These are phyloP conservation scores for Polypedilum pembai DNA, from an alignment of 1,140 invertebrate species.

Conservation along the genomic window DNA sequence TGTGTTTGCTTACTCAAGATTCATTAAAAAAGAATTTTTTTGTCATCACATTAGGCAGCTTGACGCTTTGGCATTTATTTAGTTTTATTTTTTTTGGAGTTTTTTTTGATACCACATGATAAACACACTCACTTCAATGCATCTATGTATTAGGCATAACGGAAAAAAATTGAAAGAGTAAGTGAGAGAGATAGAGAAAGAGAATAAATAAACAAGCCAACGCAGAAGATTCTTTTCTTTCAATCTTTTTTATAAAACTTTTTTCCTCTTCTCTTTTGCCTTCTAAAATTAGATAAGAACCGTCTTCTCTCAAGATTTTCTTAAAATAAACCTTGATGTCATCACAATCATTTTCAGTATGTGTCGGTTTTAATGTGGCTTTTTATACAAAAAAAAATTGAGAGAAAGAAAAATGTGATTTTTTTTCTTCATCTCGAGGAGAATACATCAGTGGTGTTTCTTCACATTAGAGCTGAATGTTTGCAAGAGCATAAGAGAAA, in stretches of 20 bases:
- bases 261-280: neutral
- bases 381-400: conserved; percentile 3
- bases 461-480: neutral
- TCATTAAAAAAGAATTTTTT: conserved; percentile 14
- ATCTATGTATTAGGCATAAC: conserved; percentile 18
- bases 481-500: no score
- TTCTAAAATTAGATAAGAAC: conserved; percentile 27
- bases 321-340: conserved; percentile 27
- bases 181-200: neutral
- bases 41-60: neutral
- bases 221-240: conserved; percentile 4
- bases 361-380: conserved; percentile 27
- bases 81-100: neutral
- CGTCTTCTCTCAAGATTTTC: conserved; percentile 23
- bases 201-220: conserved; percentile 18
- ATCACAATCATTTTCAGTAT: conserved; percentile 28
- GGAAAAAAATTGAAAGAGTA: neutral
- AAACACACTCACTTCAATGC: neutral
- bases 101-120: conserved; percentile 4
- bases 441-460: conserved; percentile 11
- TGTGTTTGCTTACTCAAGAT: neutral
- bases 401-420: conserved; percentile 19
- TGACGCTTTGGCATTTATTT: conserved; percentile 10
- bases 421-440: neutral
- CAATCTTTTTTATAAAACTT: neutral